These are phyloP conservation scores for Nipponia nippon DNA, from an alignment of 2,113 vertebrate genomes.

Conservation along the genomic window DNA sequence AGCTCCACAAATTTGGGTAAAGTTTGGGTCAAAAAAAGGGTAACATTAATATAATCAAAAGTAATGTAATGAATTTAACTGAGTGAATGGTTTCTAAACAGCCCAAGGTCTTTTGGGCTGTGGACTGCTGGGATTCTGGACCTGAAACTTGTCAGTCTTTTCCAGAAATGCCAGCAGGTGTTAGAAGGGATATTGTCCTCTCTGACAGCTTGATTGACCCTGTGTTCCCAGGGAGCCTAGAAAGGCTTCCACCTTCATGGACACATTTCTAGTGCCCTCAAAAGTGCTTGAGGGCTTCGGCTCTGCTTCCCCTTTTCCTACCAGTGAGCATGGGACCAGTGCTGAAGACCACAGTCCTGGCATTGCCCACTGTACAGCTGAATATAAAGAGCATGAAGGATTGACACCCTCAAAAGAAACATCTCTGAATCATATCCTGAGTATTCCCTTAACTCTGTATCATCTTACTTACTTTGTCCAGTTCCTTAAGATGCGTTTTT, in stretches of 20 bases:
- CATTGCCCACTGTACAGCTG: neutral
- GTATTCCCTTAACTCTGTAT: neutral
- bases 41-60: conserved; percentile 30
- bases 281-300: neutral
- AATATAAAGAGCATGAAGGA: neutral
- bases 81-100: neutral
- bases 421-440: neutral
- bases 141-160: neutral
- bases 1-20: conserved; percentile 27
- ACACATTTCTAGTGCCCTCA: neutral
- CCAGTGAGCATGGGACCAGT: neutral
- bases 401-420: neutral
- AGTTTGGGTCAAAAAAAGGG: conserved; percentile 34
- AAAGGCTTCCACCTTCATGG: neutral
- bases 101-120: neutral
- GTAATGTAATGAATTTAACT: neutral
- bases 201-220: neutral
- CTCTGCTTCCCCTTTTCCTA: neutral
- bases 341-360: neutral
- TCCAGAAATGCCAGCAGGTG: neutral
- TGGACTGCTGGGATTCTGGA: neutral
- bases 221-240: neutral
- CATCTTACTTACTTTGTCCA: neutral
- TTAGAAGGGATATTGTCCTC: neutral
- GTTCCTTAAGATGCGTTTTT: neutral